Evolutionary conservation across 2,113 vertebrate genomes (phyloP), one percentile per base, ranked within the genome.

Genomic region (Cyanistes caeruleus): DNA sequence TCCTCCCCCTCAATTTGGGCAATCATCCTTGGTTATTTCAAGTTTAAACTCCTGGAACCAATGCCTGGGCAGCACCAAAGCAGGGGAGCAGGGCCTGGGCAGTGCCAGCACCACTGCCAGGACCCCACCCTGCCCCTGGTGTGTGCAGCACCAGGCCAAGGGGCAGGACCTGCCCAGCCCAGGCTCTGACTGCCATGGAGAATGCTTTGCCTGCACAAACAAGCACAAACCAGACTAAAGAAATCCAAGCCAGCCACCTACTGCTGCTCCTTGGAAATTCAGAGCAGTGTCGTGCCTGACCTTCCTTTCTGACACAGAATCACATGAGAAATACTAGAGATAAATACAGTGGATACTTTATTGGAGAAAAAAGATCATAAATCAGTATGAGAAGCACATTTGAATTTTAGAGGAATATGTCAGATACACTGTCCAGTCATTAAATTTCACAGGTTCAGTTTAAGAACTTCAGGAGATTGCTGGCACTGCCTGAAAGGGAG

Each of bases 211-310:
- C 65, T 87, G 43, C 21, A 89, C 28, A 56, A 95, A 59, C 35
- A 80, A 83, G 74, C 60, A 46, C 56, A 62, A 85, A 65, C 10
- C 52, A 49, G 58, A 17, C 58, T 89, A 96, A 94, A 96, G 95
- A 97, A 93, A 96, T 95, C 95, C 95, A 96, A 97, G 96, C 95
- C 95, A 95, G 95, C 95, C 96, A 96, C 96, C 94, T 97, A 96
- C 95, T 95, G 96, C 96, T 95, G 53, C 75, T 95, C 84, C 88
- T 80, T 84, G 95, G 95, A 95, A 97, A 95, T 95, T 96, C 95
- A 97, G 76, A 95, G 90, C 39, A 55, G 59, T 33, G 20, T 70
- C 30, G 0, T 30, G 90, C 65, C 90, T 77, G 87, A 80, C 82
- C 90, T 77, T 90, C 82, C 49, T 10, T 75, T 64, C 84, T 87